These are phyloP conservation scores for Prolemur simus DNA, from an alignment of 2,113 vertebrate species.

Conservation along the genomic window DNA sequence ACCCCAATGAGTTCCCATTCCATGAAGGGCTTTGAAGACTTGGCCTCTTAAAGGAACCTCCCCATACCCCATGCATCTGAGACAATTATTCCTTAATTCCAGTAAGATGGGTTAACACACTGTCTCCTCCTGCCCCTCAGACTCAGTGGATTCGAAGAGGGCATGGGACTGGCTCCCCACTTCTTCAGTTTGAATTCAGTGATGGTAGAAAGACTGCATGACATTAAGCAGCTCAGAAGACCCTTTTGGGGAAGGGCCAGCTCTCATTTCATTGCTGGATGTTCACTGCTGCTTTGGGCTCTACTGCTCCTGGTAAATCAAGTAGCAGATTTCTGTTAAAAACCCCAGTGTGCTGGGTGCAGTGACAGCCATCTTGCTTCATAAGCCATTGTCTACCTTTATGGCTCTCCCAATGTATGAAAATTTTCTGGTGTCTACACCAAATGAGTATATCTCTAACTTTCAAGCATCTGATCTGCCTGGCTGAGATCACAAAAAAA, in stretches of 20 bases:
- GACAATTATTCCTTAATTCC: not conserved
- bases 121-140: not conserved
- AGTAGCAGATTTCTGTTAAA: not conserved
- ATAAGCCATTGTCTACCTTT: not conserved
- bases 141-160: not conserved
- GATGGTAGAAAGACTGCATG: not conserved
- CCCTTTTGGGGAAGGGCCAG: not conserved
- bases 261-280: not conserved
- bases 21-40: not conserved
- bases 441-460: slow-evolving; percentile 59
- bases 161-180: not conserved
- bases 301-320: not conserved
- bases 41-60: not conserved
- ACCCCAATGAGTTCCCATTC: not conserved
- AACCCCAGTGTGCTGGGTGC: not conserved
- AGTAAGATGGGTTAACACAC: not conserved
- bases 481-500: not conserved
- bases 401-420: not conserved
- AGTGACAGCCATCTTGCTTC: not conserved
- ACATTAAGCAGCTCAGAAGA: not conserved
- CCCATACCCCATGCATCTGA: not conserved
- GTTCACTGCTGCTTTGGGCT: not conserved
- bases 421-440: slow-evolving; percentile 9
- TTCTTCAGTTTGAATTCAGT: not conserved
- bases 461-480: slow-evolving; percentile 38